phyloP scores from a whole-genome alignment of 35 echinoderm and acorn worm species.

The Hemicentrotus pulcherrimus region DNA sequence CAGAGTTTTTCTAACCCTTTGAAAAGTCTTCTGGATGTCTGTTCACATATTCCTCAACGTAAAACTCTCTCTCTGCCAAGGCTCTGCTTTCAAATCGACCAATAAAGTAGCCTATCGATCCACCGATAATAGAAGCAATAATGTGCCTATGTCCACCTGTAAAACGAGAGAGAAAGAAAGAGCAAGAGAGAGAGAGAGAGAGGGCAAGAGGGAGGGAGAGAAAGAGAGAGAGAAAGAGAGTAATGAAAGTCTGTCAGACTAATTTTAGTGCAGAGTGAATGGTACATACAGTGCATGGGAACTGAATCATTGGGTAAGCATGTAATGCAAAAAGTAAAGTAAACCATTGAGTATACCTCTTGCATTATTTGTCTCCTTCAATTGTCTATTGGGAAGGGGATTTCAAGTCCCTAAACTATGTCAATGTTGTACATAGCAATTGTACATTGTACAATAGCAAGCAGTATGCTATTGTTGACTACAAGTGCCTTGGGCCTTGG shows the following conservation, averaged over 20 bases:
- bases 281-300: too few relatives aligned
- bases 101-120: conserved; percentile 44
- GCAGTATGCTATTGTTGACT: too few relatives aligned
- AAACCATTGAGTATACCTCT: too few relatives aligned
- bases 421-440: too few relatives aligned
- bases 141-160: conserved; percentile 49
- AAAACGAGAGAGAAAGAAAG: neutral
- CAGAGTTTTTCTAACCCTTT: neutral
- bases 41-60: conserved; percentile 32
- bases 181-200: neutral
- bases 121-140: conserved; percentile 2
- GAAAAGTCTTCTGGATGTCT: conserved; percentile 42
- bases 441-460: too few relatives aligned
- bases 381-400: too few relatives aligned
- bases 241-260: neutral
- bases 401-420: too few relatives aligned
- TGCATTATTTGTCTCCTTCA: too few relatives aligned
- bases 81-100: neutral
- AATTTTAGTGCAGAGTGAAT: too few relatives aligned
- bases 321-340: too few relatives aligned
- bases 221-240: neutral
- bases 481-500: too few relatives aligned
- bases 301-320: too few relatives aligned
- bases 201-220: neutral
- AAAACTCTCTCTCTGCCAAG: conserved; percentile 36